Evolutionary conservation across 2,797 vertebrate species (phyloP), one percentile per base, ranked within the genome.

Genomic region (Oreonectes daqikongensis): DNA sequence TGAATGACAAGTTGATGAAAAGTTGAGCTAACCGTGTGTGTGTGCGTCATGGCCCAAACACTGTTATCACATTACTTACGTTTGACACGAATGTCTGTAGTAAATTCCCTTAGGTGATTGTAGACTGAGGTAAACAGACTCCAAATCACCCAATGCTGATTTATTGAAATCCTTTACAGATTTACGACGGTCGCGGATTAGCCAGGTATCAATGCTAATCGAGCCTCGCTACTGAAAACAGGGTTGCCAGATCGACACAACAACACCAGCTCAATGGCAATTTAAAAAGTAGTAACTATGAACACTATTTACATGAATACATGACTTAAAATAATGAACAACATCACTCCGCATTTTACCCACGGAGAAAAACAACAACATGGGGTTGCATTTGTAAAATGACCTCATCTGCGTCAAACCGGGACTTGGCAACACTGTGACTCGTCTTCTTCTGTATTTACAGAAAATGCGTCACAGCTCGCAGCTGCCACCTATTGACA

Each of bases 1-100:
- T 44, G 12, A 71, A 44, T 40, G 14, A 11, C n/a, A 75, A 24
- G 35, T 22, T 69, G 53, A 22, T 35, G 7, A 35, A 76, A 69
- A 77, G 30, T 75, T 74, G 20, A 9, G 42, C 22, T 42, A 35
- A 12, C 12, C 11, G 42, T 18, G 15, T 59, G 15, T 59, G 53
- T 14, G 55, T 8, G 15, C 5, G 52, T n/a, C n/a, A 6, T 24
- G 52, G 11, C 11, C 52, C 26, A 38, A 38, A 42, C 1, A 22
- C 6, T 32, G 18, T 35, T 17, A 68, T 17, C 52, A 26, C 20
- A 26, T 61, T 50, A 77, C 74, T 77, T 69, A 77, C 74, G 65
- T 69, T 22, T 15, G 20, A 28, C 3, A 28, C 28, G 65, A 48
- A 28, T 76, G 60, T 68, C 55, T 69, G 65, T 40, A 20, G 44